Conservation (phyloP, 2,113 vertebrate species). For the Onychostruthus taczanowskii region DNA sequence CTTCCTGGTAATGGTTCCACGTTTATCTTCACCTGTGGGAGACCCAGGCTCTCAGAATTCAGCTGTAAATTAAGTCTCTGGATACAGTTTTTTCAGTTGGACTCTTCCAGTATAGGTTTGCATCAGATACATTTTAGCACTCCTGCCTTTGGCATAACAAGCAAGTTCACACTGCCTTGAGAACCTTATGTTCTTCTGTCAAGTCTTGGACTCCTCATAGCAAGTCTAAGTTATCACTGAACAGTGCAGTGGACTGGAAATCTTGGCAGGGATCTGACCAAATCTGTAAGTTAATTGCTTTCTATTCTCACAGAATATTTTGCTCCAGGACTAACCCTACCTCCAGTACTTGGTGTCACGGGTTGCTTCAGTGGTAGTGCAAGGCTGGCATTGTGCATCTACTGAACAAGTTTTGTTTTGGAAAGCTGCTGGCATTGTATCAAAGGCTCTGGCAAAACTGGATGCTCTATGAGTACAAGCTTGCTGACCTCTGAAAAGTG, state of each 20-base stretch:
- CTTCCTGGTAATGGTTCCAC: neutral
- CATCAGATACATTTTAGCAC: neutral
- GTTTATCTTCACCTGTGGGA: neutral
- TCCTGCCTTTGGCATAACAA: neutral
- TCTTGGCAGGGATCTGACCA: neutral
- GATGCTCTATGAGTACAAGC: neutral
- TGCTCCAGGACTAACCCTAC: neutral
- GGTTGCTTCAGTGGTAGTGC: neutral
- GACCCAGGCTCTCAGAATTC: neutral
- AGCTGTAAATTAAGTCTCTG: neutral
- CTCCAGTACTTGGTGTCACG: accelerated
- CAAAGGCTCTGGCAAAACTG: neutral
- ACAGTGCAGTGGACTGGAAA: neutral
- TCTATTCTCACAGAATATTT: neutral
- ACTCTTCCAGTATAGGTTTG: neutral
- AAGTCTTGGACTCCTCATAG: neutral
- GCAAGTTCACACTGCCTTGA: neutral
- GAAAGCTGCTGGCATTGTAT: neutral
- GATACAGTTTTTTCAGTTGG: neutral
- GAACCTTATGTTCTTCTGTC: neutral
- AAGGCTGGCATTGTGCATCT: accelerated
- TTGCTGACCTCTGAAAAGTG: neutral
- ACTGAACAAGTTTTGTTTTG: neutral
- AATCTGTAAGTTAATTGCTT: neutral
- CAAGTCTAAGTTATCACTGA: neutral